Evolutionary conservation across 2,113 vertebrate genomes (phyloP).

Genomic region (Suricata suricatta): DNA sequence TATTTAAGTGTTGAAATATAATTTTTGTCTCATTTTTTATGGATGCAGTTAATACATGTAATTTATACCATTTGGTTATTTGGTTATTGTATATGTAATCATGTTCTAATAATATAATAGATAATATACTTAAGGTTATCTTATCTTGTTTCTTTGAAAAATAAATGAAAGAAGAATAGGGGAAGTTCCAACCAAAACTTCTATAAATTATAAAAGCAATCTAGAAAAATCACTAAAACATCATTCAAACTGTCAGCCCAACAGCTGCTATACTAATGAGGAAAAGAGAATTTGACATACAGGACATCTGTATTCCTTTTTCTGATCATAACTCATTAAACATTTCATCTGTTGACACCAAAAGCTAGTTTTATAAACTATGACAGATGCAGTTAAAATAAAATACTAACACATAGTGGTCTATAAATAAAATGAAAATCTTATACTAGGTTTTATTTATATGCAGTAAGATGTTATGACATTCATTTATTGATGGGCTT

Average conservation of each 20-base stretch:
- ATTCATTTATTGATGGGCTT: constrained; percentile 18
- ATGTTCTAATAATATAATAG: background rate
- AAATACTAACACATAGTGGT: background rate
- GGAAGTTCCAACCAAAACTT: background rate
- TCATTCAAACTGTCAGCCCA: constrained; percentile 56
- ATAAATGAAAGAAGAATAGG: background rate
- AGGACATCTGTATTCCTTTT: constrained; percentile 60
- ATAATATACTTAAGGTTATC: background rate
- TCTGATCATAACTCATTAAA: constrained; percentile 55
- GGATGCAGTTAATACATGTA: background rate
- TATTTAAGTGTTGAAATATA: background rate
- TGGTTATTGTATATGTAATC: background rate
- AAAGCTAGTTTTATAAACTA: background rate
- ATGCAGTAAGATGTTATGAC: background rate
- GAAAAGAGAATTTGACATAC: background rate
- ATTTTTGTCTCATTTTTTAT: background rate
- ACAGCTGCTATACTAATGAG: constrained; percentile 58
- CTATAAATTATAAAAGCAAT: constrained; percentile 21
- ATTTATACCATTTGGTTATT: background rate
- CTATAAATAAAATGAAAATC: constrained; percentile 47
- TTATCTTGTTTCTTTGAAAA: background rate
- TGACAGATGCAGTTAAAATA: constrained; percentile 25
- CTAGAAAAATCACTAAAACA: constrained; percentile 34
- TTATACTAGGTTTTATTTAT: background rate
- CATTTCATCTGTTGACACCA: constrained; percentile 26